Evolutionary conservation across 92 coral and sea anemone genomes (phyloP), one percentile per base, ranked within the genome.

Genomic region (Epizoanthus illoricatus): DNA sequence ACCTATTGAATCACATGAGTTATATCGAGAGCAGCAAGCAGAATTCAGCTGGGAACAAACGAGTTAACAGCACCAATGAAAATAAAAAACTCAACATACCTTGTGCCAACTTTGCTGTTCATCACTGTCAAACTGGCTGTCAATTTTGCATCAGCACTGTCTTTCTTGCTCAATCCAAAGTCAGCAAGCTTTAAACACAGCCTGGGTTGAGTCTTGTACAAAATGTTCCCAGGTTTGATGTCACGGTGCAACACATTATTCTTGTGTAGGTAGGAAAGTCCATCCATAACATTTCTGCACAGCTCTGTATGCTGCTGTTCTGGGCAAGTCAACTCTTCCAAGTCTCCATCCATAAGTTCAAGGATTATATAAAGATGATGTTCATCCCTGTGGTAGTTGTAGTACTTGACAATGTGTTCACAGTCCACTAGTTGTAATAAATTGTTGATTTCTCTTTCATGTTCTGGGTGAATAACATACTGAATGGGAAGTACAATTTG

Each of bases 301-400:
- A 85, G 78, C 45, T 76, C 69, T 13, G 16, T 3, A 4, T 45
- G 52, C 52, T 45, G 52, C 8, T 45, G 52, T 45, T 45, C 52
- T 9, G 8, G 7, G 52, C 24, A 20, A 33, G 69, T 78, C 15
- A 87, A 75, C 63, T 87, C 63, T 8, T 43, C 49, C 17, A 88
- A 61, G 73, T 88, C 91, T 18, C 92, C 92, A 60, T 89, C 92
- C 92, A 89, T 89, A 12, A 89, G 67, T 52, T 89, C 92, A 42
- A 89, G 78, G 52, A 71, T 70, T 39, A 89, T 74, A 42, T 66
- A 89, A 16, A 85, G 83, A 69, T 81, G 86, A 40, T 41, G 33
- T 40, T 62, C 18, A 23, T 81, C 81, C 45, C 83, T 87, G 24
- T 43, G 12, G 5, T 79, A 11, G 36, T 20, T 58, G 41, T 89